phyloP scores from a whole-genome alignment of 1,140 invertebrate genomes.

The Bombus sibiricus region DNA sequence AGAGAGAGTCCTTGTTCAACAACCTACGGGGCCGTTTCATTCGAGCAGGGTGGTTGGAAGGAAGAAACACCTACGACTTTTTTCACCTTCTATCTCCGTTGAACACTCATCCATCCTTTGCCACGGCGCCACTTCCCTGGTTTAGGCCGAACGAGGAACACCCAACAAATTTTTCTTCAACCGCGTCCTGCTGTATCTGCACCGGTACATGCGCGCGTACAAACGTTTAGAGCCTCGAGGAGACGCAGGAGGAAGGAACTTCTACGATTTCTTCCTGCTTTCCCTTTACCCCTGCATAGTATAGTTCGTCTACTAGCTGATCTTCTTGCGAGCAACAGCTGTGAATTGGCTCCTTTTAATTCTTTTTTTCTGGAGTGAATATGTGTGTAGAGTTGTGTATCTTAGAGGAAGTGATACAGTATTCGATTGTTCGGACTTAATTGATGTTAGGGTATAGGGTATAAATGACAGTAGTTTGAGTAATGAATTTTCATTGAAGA shows the following conservation, averaged over 20 bases:
- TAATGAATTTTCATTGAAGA: neutral
- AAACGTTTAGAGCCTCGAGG: neutral
- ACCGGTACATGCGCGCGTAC: neutral
- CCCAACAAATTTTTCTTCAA: neutral
- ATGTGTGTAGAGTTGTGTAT: neutral
- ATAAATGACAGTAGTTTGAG: neutral
- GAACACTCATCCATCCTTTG: constrained; percentile 19
- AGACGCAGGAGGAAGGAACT: neutral
- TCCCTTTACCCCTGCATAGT: neutral
- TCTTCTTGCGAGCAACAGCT: neutral
- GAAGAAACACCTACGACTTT: constrained; percentile 47
- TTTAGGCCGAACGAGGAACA: constrained; percentile 17
- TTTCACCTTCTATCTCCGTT: constrained; percentile 38
- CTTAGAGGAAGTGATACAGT: neutral
- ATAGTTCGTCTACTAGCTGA: neutral
- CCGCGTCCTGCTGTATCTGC: constrained; percentile 25
- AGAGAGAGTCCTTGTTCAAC: neutral
- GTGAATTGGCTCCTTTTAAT: neutral
- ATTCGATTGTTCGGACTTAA: neutral
- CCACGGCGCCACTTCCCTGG: constrained; percentile 13
- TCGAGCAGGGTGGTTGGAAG: constrained; percentile 27
- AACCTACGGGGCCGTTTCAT: neutral
- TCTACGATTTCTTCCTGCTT: constrained; percentile 18
- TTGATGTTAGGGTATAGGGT: neutral
- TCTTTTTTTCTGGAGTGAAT: neutral